Percentiles rank a stretch among this genome's conserved stretches.
Conservation (phyloP, 2,113 vertebrate species). For the Anolis carolinensis region DNA sequence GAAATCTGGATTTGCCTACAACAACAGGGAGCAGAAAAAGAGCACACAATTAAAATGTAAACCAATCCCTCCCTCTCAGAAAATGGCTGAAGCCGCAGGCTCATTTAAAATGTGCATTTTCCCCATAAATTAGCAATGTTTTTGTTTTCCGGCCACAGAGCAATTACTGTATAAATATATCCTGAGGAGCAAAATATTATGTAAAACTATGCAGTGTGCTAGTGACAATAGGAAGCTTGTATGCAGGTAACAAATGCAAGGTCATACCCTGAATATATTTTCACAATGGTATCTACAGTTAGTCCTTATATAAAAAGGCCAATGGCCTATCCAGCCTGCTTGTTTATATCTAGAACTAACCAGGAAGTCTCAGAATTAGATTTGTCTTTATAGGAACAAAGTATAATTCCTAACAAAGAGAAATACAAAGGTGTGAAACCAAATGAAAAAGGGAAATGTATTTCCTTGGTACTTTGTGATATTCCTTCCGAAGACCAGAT, state of each 20-base stretch:
- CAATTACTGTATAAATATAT: neutral
- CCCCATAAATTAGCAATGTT: neutral
- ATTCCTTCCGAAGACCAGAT: neutral
- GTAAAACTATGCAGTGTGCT: neutral
- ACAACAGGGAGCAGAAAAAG: conserved; percentile 7
- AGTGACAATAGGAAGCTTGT: neutral
- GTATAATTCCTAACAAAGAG: neutral
- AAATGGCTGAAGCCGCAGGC: neutral
- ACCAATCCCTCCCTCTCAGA: neutral
- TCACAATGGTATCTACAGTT: neutral
- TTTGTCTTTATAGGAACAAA: conserved; percentile 8
- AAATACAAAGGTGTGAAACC: neutral
- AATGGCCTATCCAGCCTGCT: conserved; percentile 1
- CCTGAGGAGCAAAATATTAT: neutral
- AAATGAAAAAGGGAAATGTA: neutral
- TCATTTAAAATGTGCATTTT: neutral
- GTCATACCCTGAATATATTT: conserved; percentile 21
- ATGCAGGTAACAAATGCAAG: neutral
- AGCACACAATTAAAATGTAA: neutral
- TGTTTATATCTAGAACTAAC: neutral
- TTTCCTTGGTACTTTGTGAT: neutral
- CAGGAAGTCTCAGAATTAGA: neutral
- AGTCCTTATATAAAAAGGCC: neutral
- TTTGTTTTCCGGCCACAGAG: neutral
- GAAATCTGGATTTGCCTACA: neutral